Percentiles rank a stretch among this genome's conserved stretches.
phyloP scores from a whole-genome alignment of 2,113 vertebrate genomes.

The Syrmaticus mikado region DNA sequence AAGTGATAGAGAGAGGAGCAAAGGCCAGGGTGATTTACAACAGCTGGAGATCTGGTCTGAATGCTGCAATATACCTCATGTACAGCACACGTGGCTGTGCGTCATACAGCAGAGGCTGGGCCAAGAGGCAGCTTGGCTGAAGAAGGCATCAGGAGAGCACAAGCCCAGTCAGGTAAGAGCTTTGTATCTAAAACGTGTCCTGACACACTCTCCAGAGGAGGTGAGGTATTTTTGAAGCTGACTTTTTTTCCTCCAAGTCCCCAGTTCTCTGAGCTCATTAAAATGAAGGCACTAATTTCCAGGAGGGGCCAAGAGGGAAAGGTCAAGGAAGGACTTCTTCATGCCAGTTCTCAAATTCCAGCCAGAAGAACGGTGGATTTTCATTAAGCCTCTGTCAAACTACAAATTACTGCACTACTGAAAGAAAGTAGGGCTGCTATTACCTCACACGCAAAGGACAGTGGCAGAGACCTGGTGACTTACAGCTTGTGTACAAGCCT shows the following conservation, averaged over 20 bases:
- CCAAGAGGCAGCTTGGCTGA: conserved; percentile 38
- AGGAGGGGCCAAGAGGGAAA: conserved; percentile 18
- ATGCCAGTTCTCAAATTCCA: background rate
- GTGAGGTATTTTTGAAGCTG: conserved; percentile 26
- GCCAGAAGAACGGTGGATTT: background rate
- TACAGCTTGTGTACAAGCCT: background rate
- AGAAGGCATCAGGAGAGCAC: conserved; percentile 29
- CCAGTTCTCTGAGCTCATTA: conserved; percentile 47
- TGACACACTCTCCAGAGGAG: conserved; percentile 14
- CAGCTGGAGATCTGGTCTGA: background rate
- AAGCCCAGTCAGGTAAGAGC: conserved; percentile 36
- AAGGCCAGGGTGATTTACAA: background rate
- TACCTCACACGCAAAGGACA: background rate
- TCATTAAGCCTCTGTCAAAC: background rate
- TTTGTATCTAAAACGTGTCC: conserved; percentile 16
- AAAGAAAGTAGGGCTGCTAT: background rate
- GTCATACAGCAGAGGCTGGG: conserved; percentile 20
- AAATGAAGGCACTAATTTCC: conserved; percentile 42
- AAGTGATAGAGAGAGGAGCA: background rate
- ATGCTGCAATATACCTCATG: background rate
- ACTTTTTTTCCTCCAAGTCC: conserved; percentile 25
- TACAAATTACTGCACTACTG: background rate
- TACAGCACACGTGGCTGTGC: conserved; percentile 4
- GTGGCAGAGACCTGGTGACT: background rate
- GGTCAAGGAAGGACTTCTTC: conserved; percentile 40